phyloP scores from a whole-genome alignment of 2,888 invertebrate genomes.

The Dryobotodes eremita region DNA sequence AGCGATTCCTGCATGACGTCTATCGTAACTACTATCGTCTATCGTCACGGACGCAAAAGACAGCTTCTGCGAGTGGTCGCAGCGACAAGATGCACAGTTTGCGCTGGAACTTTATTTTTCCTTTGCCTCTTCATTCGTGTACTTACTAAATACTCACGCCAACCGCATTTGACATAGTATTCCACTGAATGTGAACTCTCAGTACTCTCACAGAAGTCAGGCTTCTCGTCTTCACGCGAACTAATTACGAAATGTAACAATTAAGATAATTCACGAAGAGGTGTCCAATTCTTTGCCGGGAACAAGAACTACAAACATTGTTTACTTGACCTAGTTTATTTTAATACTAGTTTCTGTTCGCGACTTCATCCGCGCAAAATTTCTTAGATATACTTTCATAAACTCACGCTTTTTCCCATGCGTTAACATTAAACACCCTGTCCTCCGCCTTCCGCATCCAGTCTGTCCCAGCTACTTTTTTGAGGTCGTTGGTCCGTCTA shows the following conservation, averaged over 20 bases:
- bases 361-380: too few species aligned
- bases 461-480: too few species aligned
- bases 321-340: neutral
- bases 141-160: neutral
- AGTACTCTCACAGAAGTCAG: neutral
- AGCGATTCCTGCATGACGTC: too few species aligned
- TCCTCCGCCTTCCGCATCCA: too few species aligned
- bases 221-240: slow-evolving; percentile 2
- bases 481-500: too few species aligned
- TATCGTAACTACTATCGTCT: too few species aligned
- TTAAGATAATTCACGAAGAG: slow-evolving; percentile 1
- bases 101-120: neutral
- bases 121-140: neutral
- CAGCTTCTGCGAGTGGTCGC: too few species aligned
- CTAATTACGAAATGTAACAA: neutral
- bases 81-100: neutral
- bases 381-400: too few species aligned
- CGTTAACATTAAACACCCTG: too few species aligned
- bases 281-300: neutral
- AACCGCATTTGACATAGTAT: neutral
- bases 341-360: neutral
- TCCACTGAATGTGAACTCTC: neutral
- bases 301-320: neutral
- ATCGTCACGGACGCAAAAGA: too few species aligned
- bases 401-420: too few species aligned